phyloP scores from a whole-genome alignment of 2,888 invertebrate genomes.

The Halictus quadricinctus region DNA sequence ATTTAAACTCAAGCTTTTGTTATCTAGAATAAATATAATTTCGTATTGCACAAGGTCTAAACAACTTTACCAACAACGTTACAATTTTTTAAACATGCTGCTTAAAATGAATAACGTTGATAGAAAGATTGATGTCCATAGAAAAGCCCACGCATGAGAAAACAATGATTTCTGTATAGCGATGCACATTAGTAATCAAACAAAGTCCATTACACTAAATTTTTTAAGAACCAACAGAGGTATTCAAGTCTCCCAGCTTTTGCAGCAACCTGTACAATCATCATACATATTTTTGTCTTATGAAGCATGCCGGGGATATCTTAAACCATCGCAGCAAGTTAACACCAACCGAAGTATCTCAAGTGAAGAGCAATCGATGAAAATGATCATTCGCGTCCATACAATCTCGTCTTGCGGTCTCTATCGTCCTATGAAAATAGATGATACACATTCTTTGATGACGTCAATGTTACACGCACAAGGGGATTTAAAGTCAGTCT shows the following conservation, averaged over 20 bases:
- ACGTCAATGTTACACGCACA: conserved; percentile 20
- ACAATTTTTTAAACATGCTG: not conserved
- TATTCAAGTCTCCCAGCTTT: conserved; percentile 6
- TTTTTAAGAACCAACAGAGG: not conserved
- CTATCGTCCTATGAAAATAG: conserved; percentile 48
- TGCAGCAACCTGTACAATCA: not conserved
- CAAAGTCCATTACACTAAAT: not conserved
- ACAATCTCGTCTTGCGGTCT: conserved; percentile 15
- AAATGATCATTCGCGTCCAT: conserved; percentile 34
- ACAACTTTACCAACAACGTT: not conserved
- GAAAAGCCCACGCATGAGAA: not conserved
- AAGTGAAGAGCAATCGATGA: conserved; percentile 36
- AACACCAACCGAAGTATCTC: conserved; percentile 4
- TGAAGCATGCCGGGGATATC: conserved; percentile 12
- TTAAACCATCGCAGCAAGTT: not conserved
- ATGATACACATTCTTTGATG: conserved; percentile 36
- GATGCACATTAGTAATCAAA: too few relatives aligned
- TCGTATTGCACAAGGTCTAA: not conserved
- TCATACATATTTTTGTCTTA: not conserved
- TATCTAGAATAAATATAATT: not conserved
- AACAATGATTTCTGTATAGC: not conserved
- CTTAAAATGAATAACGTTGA: not conserved
- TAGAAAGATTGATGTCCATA: not conserved
- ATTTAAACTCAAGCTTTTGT: not conserved
- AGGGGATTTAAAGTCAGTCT: not conserved